A percentile compares a stretch with the other conserved stretches of the same genome.
Conservation (phyloP, 2,113 vertebrate genomes). For the Lepus americanus region DNA sequence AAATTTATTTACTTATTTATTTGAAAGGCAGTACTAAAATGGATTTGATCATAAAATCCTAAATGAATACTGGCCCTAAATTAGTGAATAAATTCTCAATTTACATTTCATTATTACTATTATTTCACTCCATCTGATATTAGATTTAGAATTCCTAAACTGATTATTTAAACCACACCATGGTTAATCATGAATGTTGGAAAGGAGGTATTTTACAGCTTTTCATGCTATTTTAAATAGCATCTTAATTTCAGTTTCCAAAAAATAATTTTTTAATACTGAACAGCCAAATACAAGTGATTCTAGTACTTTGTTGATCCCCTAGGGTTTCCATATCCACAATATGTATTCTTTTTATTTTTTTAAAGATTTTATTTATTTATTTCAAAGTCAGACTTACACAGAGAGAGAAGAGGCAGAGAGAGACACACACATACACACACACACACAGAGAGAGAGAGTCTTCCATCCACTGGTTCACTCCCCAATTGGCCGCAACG, state of each 20-base stretch:
- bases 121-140: not conserved
- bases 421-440: too few relatives aligned
- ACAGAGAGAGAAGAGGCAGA: too few relatives aligned
- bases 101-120: conserved; percentile 1
- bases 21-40: not conserved
- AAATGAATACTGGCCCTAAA: not conserved
- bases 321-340: not conserved
- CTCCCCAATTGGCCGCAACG: too few relatives aligned
- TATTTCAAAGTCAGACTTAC: too few relatives aligned
- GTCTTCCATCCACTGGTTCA: too few relatives aligned
- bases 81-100: not conserved
- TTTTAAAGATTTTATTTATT: too few relatives aligned
- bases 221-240: not conserved
- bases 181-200: conserved; percentile 34
- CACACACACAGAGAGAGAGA: too few relatives aligned
- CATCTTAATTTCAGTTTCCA: conserved; percentile 35
- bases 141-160: not conserved
- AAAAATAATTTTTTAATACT: conserved; percentile 7
- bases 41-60: not conserved
- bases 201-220: conserved; percentile 22
- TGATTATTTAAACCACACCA: conserved; percentile 32
- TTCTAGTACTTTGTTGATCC: not conserved
- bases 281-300: not conserved
- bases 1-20: too few relatives aligned
- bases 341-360: not conserved